Evolutionary conservation across 1,140 invertebrate species (phyloP).

Genomic region (Zaprionus capensis): DNA sequence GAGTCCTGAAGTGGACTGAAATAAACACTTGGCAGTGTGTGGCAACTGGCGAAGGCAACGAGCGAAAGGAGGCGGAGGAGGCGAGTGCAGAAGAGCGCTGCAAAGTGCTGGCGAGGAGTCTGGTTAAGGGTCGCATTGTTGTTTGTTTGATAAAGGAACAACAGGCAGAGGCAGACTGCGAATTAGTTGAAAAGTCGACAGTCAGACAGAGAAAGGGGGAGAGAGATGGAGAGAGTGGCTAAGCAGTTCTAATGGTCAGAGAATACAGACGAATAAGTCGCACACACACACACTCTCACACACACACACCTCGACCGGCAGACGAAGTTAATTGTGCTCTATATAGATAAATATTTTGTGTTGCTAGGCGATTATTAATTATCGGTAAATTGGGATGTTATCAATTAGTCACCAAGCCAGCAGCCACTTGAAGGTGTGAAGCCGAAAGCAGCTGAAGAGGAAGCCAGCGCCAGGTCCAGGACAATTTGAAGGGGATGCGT

Average conservation of each 20-base stretch:
- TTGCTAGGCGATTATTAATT: slow-evolving; percentile 62
- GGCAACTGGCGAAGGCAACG: slow-evolving; percentile 25
- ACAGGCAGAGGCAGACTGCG: slow-evolving; percentile 2
- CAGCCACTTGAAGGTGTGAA: slow-evolving; percentile 53
- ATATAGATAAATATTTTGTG: background rate
- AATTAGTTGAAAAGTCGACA: slow-evolving; percentile 27
- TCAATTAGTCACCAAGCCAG: slow-evolving; percentile 56
- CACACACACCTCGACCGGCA: background rate
- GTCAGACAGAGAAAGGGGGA: slow-evolving; percentile 7
- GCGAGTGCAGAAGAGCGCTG: background rate
- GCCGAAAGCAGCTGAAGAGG: slow-evolving; percentile 25
- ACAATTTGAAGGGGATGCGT: slow-evolving; percentile 16
- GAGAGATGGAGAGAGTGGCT: slow-evolving; percentile 14
- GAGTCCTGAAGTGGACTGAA: slow-evolving; percentile 73
- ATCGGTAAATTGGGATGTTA: slow-evolving; percentile 62
- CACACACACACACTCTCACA: slow-evolving; percentile 22
- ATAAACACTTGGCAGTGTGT: slow-evolving; percentile 74
- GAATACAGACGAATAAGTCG: slow-evolving; percentile 3
- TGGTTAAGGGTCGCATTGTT: slow-evolving; percentile 54
- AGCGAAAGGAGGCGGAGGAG: background rate
- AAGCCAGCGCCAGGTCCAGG: slow-evolving; percentile 27
- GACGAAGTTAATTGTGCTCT: slow-evolving; percentile 43
- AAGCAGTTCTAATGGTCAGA: slow-evolving; percentile 59
- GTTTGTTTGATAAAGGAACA: slow-evolving; percentile 63
- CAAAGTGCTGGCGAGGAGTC: slow-evolving; percentile 25